Base-by-base conservation (phyloP, 2,888 invertebrate genomes). In the Morpho deidamia region DNA sequence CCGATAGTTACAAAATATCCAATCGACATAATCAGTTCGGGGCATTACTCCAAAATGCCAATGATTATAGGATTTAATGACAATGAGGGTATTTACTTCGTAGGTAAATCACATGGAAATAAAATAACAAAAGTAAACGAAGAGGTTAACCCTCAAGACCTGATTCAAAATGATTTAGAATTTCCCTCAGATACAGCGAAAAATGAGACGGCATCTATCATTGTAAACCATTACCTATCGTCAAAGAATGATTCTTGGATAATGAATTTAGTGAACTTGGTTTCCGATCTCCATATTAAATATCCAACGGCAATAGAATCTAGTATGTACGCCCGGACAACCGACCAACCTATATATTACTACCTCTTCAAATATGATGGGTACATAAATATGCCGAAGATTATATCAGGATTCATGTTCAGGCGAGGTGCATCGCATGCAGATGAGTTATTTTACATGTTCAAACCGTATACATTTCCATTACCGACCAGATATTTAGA, bases 41-140 rank as follows among this genome's bases (percentile, higher is more conserved):
- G 83, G 0, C 82, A 87, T 54, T 89, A 85, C 49, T 80, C 77
- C 0, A 85, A 85, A 68, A 70, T 89, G 7, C 89, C 89, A 0
- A 83, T 88, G 81, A 85, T 89, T 35, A 81, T 88, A 11, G 88
- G 89, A 0, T 79, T 75, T 50, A 89, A 84, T 11, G 80, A 86
- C 57, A 79, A 76, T 14, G 89, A 89, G 70, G 89, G 88, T 0
- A 78, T 86, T 42, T 84, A 77, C 57, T 88, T 87, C 49, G 82
- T 79, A 1, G 68, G 76, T 64, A 71, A 76, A 60, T 81, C 86
- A 60, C 84, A 78, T 55, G 87, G 88, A 0, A 78, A 61, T 0
- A 80, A 72, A 52, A 57, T 85, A 9, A 75, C 69, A 1, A 55
- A 44, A 10, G 51, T 56, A 11, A 44, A 53, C 44, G 34, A 56